A percentile compares a stretch with the other conserved stretches of the same genome.
Conservation (phyloP, 2,797 vertebrate species). For the Scarus forsteni region DNA sequence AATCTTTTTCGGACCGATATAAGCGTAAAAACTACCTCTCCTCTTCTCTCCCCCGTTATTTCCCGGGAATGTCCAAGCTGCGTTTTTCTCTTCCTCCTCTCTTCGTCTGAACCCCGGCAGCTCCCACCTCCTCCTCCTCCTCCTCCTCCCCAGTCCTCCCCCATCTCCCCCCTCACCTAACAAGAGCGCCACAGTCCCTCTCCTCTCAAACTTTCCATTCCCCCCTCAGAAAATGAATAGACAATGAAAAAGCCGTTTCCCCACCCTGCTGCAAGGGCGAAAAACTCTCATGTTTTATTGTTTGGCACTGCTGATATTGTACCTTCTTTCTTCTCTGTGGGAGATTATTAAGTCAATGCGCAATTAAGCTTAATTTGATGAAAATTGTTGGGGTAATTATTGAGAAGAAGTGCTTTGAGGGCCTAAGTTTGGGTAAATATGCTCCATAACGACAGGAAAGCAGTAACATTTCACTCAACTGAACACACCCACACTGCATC, state of each 20-base stretch:
- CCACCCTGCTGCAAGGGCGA: slow-evolving; percentile 49
- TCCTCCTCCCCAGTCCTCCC: slow-evolving; percentile 4
- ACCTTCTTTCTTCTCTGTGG: not conserved
- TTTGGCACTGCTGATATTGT: not conserved
- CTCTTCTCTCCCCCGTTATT: slow-evolving; percentile 29
- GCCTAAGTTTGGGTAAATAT: not conserved
- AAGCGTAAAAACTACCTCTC: slow-evolving; percentile 7
- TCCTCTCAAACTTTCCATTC: slow-evolving; percentile 80
- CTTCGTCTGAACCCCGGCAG: slow-evolving; percentile 39
- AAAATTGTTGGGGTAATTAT: slow-evolving; percentile 5
- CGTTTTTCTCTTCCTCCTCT: slow-evolving; percentile 32
- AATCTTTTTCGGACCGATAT: not conserved
- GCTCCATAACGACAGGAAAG: not conserved
- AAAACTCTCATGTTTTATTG: slow-evolving; percentile 47
- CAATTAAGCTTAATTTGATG: slow-evolving; percentile 12
- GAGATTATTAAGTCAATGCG: not conserved
- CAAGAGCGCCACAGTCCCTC: slow-evolving; percentile 79
- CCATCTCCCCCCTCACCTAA: slow-evolving; percentile 60
- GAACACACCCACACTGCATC: not conserved
- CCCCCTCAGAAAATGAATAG: slow-evolving; percentile 68
- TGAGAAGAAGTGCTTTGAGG: not conserved
- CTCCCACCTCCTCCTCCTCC: slow-evolving; percentile 51
- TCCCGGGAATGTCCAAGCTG: slow-evolving; percentile 67
- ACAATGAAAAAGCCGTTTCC: slow-evolving; percentile 67
- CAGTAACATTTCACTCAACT: not conserved